Percentiles rank a stretch among this genome's conserved stretches.
Evolutionary conservation across 2,113 vertebrate genomes (phyloP).

Genomic region (Turnix velox): DNA sequence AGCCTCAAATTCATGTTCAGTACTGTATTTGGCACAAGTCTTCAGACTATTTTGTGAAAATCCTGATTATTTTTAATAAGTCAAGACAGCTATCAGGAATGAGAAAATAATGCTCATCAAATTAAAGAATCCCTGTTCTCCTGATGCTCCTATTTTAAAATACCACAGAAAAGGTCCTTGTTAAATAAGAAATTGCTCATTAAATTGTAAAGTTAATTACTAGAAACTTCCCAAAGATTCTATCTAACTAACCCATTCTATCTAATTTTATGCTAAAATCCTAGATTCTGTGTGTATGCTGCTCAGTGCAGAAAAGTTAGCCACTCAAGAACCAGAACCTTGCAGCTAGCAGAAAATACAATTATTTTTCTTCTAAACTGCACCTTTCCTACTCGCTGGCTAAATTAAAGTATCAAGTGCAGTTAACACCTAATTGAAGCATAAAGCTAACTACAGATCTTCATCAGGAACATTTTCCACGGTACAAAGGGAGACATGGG

Average conservation of each 20-base stretch:
- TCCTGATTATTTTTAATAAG: neutral
- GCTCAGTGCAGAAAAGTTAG: neutral
- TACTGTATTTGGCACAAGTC: neutral
- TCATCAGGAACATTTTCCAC: neutral
- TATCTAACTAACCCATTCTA: neutral
- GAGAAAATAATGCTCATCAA: neutral
- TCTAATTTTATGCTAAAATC: neutral
- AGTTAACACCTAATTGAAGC: neutral
- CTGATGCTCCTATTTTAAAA: neutral
- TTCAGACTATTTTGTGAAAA: neutral
- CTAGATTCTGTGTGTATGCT: neutral
- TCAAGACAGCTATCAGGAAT: neutral
- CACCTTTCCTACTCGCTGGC: neutral
- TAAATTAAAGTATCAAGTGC: neutral
- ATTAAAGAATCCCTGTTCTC: neutral
- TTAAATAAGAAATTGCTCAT: neutral
- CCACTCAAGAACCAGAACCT: neutral
- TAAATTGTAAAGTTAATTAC: slow-evolving; percentile 3
- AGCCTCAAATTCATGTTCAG: neutral
- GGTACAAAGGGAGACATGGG: neutral
- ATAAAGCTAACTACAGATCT: neutral
- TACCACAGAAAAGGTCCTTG: neutral
- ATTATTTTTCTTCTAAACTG: neutral
- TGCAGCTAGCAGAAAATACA: neutral
- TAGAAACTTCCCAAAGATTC: neutral